Percentiles rank a stretch among this genome's conserved stretches.
These are phyloP conservation scores for Beaufortia kweichowensis DNA, from an alignment of 2,113 vertebrate genomes.

Conservation along the genomic window DNA sequence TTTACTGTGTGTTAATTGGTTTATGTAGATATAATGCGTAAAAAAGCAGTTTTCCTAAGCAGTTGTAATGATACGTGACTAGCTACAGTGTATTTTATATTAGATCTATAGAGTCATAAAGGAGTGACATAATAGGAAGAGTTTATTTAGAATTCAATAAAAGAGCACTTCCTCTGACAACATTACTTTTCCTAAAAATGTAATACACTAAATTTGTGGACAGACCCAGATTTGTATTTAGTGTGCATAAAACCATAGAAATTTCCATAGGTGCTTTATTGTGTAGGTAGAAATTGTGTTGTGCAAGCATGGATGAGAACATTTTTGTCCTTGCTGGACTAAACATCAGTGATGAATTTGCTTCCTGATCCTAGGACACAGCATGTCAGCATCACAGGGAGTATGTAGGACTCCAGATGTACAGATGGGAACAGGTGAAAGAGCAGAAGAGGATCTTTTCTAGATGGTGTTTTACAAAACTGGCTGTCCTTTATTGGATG, in stretches of 20 bases:
- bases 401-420: background rate
- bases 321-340: background rate
- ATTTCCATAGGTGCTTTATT: background rate
- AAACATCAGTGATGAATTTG: background rate
- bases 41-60: too few relatives aligned
- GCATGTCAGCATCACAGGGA: conserved; percentile 1
- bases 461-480: background rate
- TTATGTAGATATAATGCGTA: too few relatives aligned
- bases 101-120: background rate
- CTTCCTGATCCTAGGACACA: background rate
- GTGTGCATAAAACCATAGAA: background rate
- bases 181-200: conserved; percentile 6
- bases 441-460: background rate
- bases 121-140: background rate
- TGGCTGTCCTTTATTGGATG: background rate
- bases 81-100: too few relatives aligned
- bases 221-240: conserved; percentile 14
- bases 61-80: too few relatives aligned
- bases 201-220: background rate
- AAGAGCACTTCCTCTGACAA: background rate
- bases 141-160: too few relatives aligned
- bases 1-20: background rate
- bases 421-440: conserved; percentile 5
- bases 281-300: background rate
- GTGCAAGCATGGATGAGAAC: background rate